Evolutionary conservation across 1,140 invertebrate species (phyloP), one percentile per base, ranked within the genome.

Genomic region (Drosophila eugracilis): DNA sequence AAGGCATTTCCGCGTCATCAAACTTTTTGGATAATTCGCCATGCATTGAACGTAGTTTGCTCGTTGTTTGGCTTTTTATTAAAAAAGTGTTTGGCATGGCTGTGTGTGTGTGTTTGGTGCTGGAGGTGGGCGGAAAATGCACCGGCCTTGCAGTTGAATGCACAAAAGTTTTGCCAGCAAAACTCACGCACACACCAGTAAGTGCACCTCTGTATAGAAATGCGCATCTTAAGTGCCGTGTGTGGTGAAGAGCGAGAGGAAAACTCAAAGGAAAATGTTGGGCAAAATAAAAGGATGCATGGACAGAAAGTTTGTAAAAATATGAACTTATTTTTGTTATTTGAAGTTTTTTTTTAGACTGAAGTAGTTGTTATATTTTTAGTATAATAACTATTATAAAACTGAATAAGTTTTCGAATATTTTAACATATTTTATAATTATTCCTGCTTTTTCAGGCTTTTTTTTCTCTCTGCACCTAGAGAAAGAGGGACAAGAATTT

Each of bases 1-100:
- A 53, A 76, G 55, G 75, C 71, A 75, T 73, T 84, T 84, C 71
- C 79, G 50, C 71, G 53, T 69, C 80, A 85, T 84, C 80, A 76
- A 78, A 66, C 71, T 84, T 84, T 84, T 60, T 44, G 55, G 59
- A 78, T 72, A 83, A 83, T 77, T 83, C 78, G 69, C 63, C 48
- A 75, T 49, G 63, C 58, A 83, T 66, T 70, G 71, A 78, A 60
- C 59, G 45, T 57, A 52, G 24, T 67, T 49, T 53, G 54, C 52
- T 55, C 39, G 41, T 36, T 73, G 55, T 54, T 78, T 78, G 71
- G 65, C 57, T 55, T 78, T 83, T 84, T 83, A 78, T 78, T 76
- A 81, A 83, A 83, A 83, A 59, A 66, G 21, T 52, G 45, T 42
- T 26, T 36, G 19, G 42, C 22, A n/a, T 12, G 24, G 24, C 24